Conservation (phyloP, 2,113 vertebrate genomes). For the Nycticorax nycticorax region DNA sequence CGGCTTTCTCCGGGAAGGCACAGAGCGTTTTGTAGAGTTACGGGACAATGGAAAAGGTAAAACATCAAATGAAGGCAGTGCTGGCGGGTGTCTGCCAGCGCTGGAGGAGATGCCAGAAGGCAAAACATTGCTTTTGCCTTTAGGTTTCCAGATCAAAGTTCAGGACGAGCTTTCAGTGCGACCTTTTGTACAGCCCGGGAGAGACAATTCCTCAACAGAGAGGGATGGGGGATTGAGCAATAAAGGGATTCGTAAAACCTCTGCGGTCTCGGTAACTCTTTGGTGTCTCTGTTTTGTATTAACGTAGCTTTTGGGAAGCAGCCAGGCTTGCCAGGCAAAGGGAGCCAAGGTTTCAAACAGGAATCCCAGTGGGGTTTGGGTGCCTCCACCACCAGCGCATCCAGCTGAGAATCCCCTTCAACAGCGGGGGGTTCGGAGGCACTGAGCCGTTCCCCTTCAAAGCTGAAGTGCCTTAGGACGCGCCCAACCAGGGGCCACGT, state of each 20-base stretch:
- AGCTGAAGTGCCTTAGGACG: neutral
- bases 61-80: neutral
- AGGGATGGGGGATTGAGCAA: neutral
- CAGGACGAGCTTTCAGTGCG: neutral
- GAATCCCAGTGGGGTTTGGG: neutral
- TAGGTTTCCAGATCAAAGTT: neutral
- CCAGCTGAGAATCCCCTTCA: neutral
- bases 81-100: neutral
- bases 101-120: neutral
- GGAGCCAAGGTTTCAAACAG: neutral
- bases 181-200: neutral
- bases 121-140: neutral
- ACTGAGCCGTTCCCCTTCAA: neutral
- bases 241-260: neutral
- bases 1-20: neutral
- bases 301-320: neutral
- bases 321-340: neutral
- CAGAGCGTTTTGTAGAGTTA: neutral
- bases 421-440: accelerated
- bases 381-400: neutral
- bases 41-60: neutral
- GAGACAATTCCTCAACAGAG: neutral
- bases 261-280: neutral
- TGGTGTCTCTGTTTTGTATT: neutral
- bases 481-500: accelerated